Evolutionary conservation across 2,113 vertebrate genomes (phyloP).

Genomic region (Taurulus bubalis): DNA sequence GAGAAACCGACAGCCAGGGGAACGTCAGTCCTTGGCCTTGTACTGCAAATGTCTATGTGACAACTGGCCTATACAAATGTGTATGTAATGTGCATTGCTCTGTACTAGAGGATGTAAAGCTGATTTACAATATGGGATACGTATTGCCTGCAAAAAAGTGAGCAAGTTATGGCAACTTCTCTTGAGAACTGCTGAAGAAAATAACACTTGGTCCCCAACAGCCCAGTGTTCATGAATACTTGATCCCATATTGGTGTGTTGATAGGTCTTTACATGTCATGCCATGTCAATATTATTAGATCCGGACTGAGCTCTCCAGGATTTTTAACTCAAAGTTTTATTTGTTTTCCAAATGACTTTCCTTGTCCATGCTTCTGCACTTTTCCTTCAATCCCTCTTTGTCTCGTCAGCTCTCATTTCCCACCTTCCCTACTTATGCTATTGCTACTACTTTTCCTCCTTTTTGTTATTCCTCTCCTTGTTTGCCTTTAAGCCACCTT

Average conservation of each 20-base stretch:
- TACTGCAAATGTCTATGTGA: slow-evolving; percentile 4
- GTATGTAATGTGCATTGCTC: not conserved
- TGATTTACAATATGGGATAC: slow-evolving; percentile 4
- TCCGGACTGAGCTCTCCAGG: not conserved
- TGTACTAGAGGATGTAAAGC: not conserved
- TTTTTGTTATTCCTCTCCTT: not conserved
- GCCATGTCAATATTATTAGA: not conserved
- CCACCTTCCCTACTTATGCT: too few relatives aligned
- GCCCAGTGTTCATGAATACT: not conserved
- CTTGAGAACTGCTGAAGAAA: not conserved
- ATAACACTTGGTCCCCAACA: not conserved
- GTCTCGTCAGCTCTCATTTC: not conserved
- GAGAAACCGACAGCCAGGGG: not conserved
- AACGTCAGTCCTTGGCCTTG: slow-evolving; percentile 9
- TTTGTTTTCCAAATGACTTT: not conserved
- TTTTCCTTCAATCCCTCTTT: not conserved
- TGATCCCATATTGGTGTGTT: not conserved
- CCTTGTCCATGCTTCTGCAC: not conserved
- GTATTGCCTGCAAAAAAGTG: not conserved
- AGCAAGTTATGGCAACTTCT: not conserved
- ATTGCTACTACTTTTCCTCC: not conserved
- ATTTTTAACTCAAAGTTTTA: not conserved
- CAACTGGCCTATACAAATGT: not conserved
- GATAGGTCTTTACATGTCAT: not conserved
- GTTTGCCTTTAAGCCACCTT: slow-evolving; percentile 8